Conservation (phyloP, 2,888 invertebrate genomes). For the Drosophila recens region DNA sequence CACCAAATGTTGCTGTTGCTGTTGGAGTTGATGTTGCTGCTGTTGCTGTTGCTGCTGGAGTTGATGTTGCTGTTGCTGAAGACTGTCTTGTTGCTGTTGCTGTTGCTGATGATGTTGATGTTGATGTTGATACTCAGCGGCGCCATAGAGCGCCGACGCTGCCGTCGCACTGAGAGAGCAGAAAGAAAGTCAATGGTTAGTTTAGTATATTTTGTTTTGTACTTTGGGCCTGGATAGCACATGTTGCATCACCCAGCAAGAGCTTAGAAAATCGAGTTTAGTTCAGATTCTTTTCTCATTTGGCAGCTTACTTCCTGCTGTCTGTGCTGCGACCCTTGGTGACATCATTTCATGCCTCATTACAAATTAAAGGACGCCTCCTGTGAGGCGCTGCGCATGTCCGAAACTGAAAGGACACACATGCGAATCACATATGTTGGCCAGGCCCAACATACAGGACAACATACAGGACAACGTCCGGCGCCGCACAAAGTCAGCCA, state of each 20-base stretch:
- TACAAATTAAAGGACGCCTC: constrained; percentile 75
- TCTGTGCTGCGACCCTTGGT: constrained; percentile 58
- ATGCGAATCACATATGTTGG: constrained; percentile 78
- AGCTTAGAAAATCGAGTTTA: constrained; percentile 24
- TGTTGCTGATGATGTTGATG: constrained; percentile 39
- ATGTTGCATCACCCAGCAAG: constrained; percentile 73
- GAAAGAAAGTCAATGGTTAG: constrained; percentile 11
- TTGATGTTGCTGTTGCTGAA: constrained; percentile 47
- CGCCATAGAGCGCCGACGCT: constrained; percentile 69
- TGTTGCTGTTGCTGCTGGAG: constrained; percentile 47
- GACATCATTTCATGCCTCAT: constrained; percentile 84
- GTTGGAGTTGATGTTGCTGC: constrained; percentile 44
- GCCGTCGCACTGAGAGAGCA: constrained; percentile 61
- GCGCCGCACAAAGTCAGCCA: constrained; percentile 32
- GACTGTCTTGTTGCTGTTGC: constrained; percentile 37
- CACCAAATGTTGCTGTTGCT: constrained; percentile 46
- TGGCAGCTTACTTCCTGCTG: constrained; percentile 67
- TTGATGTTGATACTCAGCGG: constrained; percentile 65
- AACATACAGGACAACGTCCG: constrained; percentile 28
- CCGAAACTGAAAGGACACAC: constrained; percentile 45
- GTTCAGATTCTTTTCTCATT: neutral
- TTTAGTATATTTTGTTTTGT: neutral
- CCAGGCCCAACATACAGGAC: constrained; percentile 53
- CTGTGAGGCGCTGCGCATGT: constrained; percentile 34
- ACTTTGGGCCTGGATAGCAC: constrained; percentile 57